Evolutionary conservation across 2,888 invertebrate genomes (phyloP), one percentile per base, ranked within the genome.

Genomic region (Drosophila aldrichi): DNA sequence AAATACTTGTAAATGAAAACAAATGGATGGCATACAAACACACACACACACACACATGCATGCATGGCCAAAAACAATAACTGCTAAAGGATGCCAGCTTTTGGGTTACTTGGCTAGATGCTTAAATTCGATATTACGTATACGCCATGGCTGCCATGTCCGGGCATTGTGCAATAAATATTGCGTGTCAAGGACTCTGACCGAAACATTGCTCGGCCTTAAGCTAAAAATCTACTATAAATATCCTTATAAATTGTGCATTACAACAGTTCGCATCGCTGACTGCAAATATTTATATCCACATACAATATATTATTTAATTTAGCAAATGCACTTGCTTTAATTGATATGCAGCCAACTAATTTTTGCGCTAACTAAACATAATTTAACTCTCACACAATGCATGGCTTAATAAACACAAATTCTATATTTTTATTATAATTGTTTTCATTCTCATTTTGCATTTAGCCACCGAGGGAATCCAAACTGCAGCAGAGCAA

Each of bases 1-100:
- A 88, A 87, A 87, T 87, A 87, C 87, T 89, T 87, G 89, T 87
- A 88, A 87, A 87, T 87, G 86, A 87, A 87, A 87, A 87, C 89
- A 87, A 87, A 87, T 87, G 88, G 86, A 73, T 66, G 38, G 54
- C 40, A 25, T 22, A 25, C 64, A 70, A 40, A 55, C 46, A 57
- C 49, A 32, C n/a, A 38, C 22, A 36, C 38, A 22, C 16, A 16
- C 46, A 7, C 4, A 36, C 6, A 68, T 64, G 68, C 46, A 57
- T 20, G 66, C 49, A 57, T 20, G 41, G 66, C 69, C 72, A 66
- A 69, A 55, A 67, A 81, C 81, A 82, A 77, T 77, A 70, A 75
- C 75, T 78, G 78, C 66, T 40, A 66, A 68, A 58, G 79, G 66
- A 79, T 68, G 74, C 22, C 20, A 48, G 58, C 58, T 57, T 40